Percentiles rank a stretch among this genome's conserved stretches.
Evolutionary conservation across 2,797 vertebrate species (phyloP).

Genomic region (Knipowitschia caucasica): DNA sequence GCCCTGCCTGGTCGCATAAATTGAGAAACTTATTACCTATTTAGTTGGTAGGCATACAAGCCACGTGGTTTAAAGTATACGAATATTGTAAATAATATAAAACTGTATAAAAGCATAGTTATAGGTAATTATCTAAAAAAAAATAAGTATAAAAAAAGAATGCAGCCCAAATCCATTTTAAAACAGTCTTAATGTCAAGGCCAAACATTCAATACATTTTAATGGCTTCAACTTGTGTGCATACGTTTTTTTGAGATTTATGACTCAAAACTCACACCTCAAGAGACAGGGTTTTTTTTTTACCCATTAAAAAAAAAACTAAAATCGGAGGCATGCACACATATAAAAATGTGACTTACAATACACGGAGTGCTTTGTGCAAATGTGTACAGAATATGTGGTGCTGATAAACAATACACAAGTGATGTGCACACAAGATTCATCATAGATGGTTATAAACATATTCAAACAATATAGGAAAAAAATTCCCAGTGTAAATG

Average conservation of each 20-base stretch:
- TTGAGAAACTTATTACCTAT: not conserved
- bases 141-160: not conserved
- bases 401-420: constrained; percentile 75
- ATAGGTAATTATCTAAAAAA: not conserved
- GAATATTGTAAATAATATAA: not conserved
- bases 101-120: not conserved
- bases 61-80: too few species aligned
- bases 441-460: constrained; percentile 70
- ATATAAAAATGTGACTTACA: constrained; percentile 72
- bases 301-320: too few species aligned
- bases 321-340: constrained; percentile 77
- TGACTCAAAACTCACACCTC: constrained; percentile 44
- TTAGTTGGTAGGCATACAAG: not conserved
- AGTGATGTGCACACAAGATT: constrained; percentile 77
- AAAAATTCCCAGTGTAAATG: constrained; percentile 51
- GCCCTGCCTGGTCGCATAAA: not conserved
- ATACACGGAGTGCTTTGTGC: constrained; percentile 79
- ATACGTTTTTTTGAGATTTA: constrained; percentile 49
- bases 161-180: not conserved
- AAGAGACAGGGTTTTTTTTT: constrained; percentile 56
- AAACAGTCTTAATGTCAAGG: not conserved
- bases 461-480: constrained; percentile 60
- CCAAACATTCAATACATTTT: not conserved
- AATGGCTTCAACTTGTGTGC: constrained; percentile 24
- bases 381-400: constrained; percentile 80